These are phyloP conservation scores for Notiomystis cincta DNA, from an alignment of 2,113 vertebrate species.

Conservation along the genomic window DNA sequence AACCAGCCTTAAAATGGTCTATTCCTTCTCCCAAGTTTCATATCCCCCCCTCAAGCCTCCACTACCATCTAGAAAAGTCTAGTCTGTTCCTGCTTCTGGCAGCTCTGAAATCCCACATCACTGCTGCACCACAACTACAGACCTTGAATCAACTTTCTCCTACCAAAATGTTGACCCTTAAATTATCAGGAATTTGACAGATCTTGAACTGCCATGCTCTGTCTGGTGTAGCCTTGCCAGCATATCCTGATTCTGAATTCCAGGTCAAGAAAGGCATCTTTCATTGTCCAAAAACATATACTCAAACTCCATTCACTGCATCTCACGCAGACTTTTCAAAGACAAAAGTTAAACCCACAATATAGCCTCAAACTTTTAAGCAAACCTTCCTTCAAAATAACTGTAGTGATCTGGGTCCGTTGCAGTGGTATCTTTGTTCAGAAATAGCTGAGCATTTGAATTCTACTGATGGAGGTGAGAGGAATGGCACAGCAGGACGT, in stretches of 20 bases:
- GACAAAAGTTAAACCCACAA: neutral
- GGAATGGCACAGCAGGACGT: neutral
- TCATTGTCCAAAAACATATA: neutral
- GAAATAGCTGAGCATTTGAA: neutral
- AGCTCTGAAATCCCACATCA: neutral
- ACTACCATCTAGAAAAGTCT: neutral
- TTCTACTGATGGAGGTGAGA: neutral
- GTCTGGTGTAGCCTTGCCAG: neutral
- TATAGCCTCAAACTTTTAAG: neutral
- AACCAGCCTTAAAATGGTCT: neutral
- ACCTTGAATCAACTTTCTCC: neutral
- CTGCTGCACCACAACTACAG: neutral
- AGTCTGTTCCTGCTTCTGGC: neutral
- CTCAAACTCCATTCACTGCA: neutral
- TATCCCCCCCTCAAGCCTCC: neutral
- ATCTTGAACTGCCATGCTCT: accelerated
- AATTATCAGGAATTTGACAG: neutral
- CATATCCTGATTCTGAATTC: neutral
- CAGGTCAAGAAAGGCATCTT: neutral
- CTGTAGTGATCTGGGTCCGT: neutral
- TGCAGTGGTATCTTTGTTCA: neutral
- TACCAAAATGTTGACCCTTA: neutral
- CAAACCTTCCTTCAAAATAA: neutral
- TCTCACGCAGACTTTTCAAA: neutral
- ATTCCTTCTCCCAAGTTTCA: neutral